Evolutionary conservation across 2,113 vertebrate genomes (phyloP).

Genomic region (Thinocorus orbignyianus): DNA sequence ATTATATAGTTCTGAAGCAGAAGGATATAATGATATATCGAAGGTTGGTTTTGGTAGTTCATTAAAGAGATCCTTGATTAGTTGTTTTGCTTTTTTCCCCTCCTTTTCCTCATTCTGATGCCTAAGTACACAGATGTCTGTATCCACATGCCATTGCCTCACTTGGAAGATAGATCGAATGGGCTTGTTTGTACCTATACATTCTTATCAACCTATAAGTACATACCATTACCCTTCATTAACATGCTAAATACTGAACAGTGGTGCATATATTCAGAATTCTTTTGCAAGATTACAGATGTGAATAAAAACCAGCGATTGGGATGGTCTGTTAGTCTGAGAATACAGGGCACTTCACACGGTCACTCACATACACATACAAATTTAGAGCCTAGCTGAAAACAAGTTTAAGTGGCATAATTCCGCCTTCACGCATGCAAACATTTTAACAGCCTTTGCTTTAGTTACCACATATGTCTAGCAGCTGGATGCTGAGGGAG

Average conservation of each 20-base stretch:
- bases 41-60: neutral
- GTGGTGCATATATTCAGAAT: neutral
- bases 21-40: neutral
- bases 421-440: neutral
- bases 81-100: neutral
- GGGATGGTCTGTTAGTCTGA: neutral
- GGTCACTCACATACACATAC: accelerated
- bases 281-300: neutral
- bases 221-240: neutral
- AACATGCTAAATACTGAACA: neutral
- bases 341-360: neutral
- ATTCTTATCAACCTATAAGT: accelerated
- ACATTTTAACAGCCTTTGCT: neutral
- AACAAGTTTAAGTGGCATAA: neutral
- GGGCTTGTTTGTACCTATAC: neutral
- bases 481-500: slow-evolving; percentile 18
- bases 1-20: neutral
- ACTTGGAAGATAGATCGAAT: neutral
- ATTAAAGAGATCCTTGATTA: neutral
- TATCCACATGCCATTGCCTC: neutral
- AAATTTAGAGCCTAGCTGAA: neutral
- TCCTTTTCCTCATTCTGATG: neutral
- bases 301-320: neutral
- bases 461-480: neutral
- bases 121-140: neutral